phyloP scores from a whole-genome alignment of 2,888 invertebrate species.

The Sussaba pulchella region DNA sequence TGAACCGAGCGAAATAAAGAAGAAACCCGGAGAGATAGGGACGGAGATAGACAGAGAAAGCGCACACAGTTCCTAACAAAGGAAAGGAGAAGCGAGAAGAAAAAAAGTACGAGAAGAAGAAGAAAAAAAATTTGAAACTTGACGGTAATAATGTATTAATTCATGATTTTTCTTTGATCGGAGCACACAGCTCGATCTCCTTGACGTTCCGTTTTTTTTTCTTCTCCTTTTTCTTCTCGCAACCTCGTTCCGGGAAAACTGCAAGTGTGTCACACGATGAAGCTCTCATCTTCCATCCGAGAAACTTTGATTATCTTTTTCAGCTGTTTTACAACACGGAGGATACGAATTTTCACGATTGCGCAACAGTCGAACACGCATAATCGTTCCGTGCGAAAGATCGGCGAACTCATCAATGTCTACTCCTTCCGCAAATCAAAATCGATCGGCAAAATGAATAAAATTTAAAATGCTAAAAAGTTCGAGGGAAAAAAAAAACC shows the following conservation, averaged over 20 bases:
- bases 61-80: slow-evolving; percentile 48
- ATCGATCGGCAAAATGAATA: too few species aligned
- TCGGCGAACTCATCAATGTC: too few species aligned
- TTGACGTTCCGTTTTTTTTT: slow-evolving; percentile 40
- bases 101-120: too few species aligned
- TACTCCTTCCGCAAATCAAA: too few species aligned
- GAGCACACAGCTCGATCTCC: slow-evolving; percentile 30
- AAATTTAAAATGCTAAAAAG: slow-evolving; percentile 39
- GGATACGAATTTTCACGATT: neutral
- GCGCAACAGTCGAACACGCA: slow-evolving; percentile 14
- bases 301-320: too few species aligned
- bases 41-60: slow-evolving; percentile 23
- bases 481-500: slow-evolving; percentile 4
- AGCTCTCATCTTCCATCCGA: too few species aligned
- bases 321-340: neutral
- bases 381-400: too few species aligned
- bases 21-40: slow-evolving; percentile 36
- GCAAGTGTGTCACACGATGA: slow-evolving; percentile 11
- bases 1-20: slow-evolving; percentile 23
- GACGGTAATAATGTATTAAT: slow-evolving; percentile 45
- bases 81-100: neutral
- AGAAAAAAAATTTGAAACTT: slow-evolving; percentile 38
- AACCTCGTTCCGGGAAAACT: slow-evolving; percentile 20
- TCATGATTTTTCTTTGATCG: slow-evolving; percentile 40
- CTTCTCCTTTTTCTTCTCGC: slow-evolving; percentile 23